These are phyloP conservation scores for Leptogaster cylindrica DNA, from an alignment of 2,888 invertebrate species.

Conservation along the genomic window DNA sequence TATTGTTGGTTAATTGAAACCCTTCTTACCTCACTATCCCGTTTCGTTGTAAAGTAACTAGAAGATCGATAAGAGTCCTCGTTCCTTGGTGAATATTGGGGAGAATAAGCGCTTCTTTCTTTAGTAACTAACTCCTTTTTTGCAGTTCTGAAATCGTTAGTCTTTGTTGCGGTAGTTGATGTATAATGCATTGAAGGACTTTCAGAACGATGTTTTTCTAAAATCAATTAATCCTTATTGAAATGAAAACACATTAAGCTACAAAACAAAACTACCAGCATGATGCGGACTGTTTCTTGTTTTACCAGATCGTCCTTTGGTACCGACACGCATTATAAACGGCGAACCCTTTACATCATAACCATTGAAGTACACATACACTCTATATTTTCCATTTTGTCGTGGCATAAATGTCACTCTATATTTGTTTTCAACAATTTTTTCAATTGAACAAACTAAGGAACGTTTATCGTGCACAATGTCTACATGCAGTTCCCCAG, in stretches of 20 bases:
- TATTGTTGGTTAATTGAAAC: too few species aligned
- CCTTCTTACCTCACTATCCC: slow-evolving; percentile 59
- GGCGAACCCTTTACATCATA: slow-evolving; percentile 84
- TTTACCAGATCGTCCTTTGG: slow-evolving; percentile 68
- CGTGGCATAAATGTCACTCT: slow-evolving; percentile 80
- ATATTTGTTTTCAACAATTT: slow-evolving; percentile 77
- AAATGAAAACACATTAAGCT: background rate
- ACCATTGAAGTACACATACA: slow-evolving; percentile 93
- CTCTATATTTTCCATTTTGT: slow-evolving; percentile 79
- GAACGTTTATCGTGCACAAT: slow-evolving; percentile 89
- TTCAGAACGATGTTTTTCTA: slow-evolving; percentile 58
- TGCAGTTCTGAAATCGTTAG: slow-evolving; percentile 57
- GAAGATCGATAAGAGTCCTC: slow-evolving; percentile 57
- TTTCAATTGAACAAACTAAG: slow-evolving; percentile 81
- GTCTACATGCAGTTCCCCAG: slow-evolving; percentile 86
- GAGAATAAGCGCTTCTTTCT: slow-evolving; percentile 59
- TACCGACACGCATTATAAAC: slow-evolving; percentile 84
- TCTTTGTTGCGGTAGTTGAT: slow-evolving; percentile 56
- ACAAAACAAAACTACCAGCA: slow-evolving; percentile 60
- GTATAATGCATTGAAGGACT: slow-evolving; percentile 62
- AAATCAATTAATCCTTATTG: slow-evolving; percentile 2
- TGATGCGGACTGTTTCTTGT: slow-evolving; percentile 66
- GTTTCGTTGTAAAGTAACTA: slow-evolving; percentile 57
- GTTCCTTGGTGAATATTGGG: slow-evolving; percentile 59
- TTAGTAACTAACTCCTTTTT: slow-evolving; percentile 51